These are phyloP conservation scores for Intellagama lesueurii DNA, from an alignment of 2,797 vertebrate species.

Conservation along the genomic window DNA sequence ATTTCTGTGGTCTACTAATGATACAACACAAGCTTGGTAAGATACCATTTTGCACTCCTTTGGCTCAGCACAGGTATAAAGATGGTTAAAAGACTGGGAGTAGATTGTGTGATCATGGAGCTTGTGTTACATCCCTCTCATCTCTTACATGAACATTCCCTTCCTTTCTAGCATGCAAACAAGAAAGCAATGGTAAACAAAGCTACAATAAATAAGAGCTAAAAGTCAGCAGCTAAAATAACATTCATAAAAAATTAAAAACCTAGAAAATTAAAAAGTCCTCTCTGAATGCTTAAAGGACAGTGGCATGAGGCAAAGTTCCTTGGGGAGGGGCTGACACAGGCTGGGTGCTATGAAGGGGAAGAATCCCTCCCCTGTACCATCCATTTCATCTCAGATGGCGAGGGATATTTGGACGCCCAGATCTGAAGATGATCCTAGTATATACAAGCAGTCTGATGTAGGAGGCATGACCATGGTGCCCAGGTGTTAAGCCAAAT, in stretches of 20 bases:
- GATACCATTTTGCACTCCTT: conserved; percentile 12
- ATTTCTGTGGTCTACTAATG: conserved; percentile 11
- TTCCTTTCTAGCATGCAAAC: background rate
- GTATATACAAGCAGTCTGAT: background rate
- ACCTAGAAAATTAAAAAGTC: background rate
- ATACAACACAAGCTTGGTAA: conserved; percentile 21
- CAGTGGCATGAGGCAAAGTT: background rate
- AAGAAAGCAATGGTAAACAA: background rate
- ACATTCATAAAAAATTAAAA: background rate
- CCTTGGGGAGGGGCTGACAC: background rate
- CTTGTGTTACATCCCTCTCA: background rate
- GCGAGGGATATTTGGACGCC: background rate
- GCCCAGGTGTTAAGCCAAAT: no score
- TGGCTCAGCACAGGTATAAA: background rate
- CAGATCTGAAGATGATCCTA: background rate
- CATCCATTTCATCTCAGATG: no score
- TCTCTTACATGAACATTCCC: no score
- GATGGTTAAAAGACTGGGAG: background rate
- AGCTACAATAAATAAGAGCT: background rate
- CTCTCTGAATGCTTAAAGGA: background rate
- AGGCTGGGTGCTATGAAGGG: background rate
- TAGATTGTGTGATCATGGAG: background rate
- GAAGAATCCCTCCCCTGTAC: background rate
- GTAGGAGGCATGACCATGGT: background rate
- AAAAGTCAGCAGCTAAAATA: background rate